Conservation (phyloP, 1,140 invertebrate genomes). For the Tetramorium alpestre region DNA sequence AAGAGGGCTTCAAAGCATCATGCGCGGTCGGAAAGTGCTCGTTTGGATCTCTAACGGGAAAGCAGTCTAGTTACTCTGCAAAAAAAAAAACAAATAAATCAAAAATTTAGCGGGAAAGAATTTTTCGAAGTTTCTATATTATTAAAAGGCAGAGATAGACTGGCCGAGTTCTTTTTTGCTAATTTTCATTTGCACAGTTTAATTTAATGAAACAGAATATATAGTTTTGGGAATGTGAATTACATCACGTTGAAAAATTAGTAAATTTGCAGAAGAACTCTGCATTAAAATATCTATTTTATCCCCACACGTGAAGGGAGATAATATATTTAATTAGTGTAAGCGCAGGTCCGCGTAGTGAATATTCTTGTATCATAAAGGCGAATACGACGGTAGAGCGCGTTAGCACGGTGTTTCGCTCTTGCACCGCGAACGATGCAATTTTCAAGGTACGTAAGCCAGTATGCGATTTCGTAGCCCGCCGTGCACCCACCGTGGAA, state of each 20-base stretch:
- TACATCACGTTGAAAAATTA: not conserved
- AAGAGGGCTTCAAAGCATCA: constrained; percentile 45
- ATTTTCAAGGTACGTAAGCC: constrained; percentile 56
- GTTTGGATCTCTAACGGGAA: constrained; percentile 15
- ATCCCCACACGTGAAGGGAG: not conserved
- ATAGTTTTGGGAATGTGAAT: no score
- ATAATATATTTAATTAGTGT: constrained; percentile 55
- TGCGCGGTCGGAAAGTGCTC: constrained; percentile 30
- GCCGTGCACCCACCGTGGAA: constrained; percentile 19
- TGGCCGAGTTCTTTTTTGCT: not conserved
- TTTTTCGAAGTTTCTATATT: not conserved
- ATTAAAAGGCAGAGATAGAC: not conserved
- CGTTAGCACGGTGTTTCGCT: constrained; percentile 51
- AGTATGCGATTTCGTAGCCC: constrained; percentile 34
- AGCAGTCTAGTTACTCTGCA: not conserved
- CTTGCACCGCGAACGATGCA: constrained; percentile 51
- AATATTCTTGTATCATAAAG: constrained; percentile 55
- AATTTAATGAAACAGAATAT: not conserved
- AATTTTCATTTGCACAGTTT: not conserved
- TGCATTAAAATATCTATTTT: constrained; percentile 38
- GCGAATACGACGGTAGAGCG: not conserved
- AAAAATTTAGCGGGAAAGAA: not conserved
- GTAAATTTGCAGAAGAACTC: not conserved
- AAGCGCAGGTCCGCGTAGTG: constrained; percentile 9
- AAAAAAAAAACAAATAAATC: not conserved